Conservation (phyloP, 2,797 vertebrate genomes). For the Avahi laniger region DNA sequence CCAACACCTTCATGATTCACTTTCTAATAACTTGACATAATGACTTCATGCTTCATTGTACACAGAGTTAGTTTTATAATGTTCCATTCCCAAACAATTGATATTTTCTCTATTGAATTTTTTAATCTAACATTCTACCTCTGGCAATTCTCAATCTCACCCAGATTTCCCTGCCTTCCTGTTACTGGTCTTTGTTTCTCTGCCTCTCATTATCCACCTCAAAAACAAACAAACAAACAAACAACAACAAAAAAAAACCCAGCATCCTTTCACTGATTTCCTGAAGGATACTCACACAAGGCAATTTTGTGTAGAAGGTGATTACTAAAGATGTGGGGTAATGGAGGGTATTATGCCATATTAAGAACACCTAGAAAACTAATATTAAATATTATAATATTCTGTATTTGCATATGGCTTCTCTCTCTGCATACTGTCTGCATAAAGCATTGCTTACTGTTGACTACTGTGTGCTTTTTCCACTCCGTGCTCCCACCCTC, state of each 20-base stretch:
- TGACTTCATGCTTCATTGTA: not conserved
- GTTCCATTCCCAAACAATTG: not conserved
- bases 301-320: not conserved
- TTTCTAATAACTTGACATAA: not conserved
- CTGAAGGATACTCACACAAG: not conserved
- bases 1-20: not conserved
- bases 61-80: not conserved
- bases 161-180: not conserved
- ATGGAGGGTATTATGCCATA: not conserved
- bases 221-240: not conserved
- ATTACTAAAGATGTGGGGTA: not conserved
- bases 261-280: not conserved
- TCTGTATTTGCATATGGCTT: not conserved
- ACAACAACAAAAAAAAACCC: no score
- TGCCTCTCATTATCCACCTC: not conserved
- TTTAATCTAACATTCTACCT: not conserved
- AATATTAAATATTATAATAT: not conserved
- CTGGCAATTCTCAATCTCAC: not conserved
- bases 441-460: not conserved
- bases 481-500: not conserved
- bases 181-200: not conserved
- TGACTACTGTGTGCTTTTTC: not conserved
- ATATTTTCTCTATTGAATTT: not conserved
- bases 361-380: not conserved
- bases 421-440: not conserved